These are phyloP conservation scores for Stegastes partitus DNA, from an alignment of 2,113 vertebrate genomes.

Conservation along the genomic window DNA sequence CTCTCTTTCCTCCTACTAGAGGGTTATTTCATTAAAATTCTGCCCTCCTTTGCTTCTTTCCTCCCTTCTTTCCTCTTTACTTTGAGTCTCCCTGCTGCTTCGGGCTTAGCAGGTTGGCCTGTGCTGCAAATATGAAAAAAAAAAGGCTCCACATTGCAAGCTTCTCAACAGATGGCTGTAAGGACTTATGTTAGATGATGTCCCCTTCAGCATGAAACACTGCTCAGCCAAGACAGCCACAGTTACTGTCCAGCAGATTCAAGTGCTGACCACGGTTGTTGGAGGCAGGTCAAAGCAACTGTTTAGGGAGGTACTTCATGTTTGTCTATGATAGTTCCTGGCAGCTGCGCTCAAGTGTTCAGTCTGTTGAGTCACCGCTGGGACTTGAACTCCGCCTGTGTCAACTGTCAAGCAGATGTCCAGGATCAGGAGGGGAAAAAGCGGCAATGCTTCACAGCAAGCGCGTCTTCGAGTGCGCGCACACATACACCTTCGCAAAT, in stretches of 20 bases:
- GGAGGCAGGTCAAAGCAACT: constrained; percentile 70
- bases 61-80: constrained; percentile 11
- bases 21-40: constrained; percentile 57
- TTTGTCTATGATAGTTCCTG: constrained; percentile 65
- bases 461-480: background rate
- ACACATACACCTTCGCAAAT: background rate
- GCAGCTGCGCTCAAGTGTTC: constrained; percentile 68
- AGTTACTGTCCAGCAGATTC: constrained; percentile 59
- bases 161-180: constrained; percentile 63
- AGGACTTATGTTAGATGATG: constrained; percentile 57
- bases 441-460: constrained; percentile 29
- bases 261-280: constrained; percentile 50
- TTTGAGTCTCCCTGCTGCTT: constrained; percentile 48
- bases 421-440: constrained; percentile 52
- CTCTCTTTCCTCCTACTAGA: constrained; percentile 33
- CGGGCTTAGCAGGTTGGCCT: constrained; percentile 52
- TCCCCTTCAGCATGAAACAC: constrained; percentile 62
- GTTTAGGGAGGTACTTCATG: constrained; percentile 67
- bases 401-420: constrained; percentile 73
- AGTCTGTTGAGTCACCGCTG: constrained; percentile 57
- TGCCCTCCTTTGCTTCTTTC: background rate
- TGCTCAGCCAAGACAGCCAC: constrained; percentile 49
- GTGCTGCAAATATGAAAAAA: constrained; percentile 42
- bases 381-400: constrained; percentile 56
- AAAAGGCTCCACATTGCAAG: constrained; percentile 50